phyloP scores from a whole-genome alignment of 1,140 invertebrate genomes.

The Drosophila mojavensis region DNA sequence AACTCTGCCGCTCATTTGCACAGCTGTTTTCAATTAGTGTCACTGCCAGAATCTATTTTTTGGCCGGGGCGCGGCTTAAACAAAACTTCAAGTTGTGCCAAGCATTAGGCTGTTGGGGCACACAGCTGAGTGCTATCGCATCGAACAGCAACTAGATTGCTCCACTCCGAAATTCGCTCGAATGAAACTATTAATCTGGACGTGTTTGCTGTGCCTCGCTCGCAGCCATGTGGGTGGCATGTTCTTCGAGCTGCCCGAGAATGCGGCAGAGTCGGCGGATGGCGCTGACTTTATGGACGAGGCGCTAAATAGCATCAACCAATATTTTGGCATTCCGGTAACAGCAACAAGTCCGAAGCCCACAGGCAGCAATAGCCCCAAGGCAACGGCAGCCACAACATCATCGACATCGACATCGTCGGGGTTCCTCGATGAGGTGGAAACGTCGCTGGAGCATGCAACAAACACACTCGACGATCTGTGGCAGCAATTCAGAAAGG shows the following conservation, averaged over 20 bases:
- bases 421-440: constrained; percentile 43
- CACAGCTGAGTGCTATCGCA: constrained; percentile 28
- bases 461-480: constrained; percentile 42
- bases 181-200: constrained; percentile 56
- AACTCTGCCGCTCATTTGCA: constrained; percentile 32
- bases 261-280: constrained; percentile 1
- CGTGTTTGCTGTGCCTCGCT: constrained; percentile 24
- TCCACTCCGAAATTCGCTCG: constrained; percentile 5
- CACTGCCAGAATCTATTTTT: constrained; percentile 29
- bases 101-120: constrained; percentile 37
- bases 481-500: constrained; percentile 60
- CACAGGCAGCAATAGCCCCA: constrained; percentile 11
- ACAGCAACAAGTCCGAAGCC: not conserved
- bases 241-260: constrained; percentile 30
- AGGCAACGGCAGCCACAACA: constrained; percentile 16
- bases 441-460: constrained; percentile 52
- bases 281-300: constrained; percentile 42
- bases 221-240: constrained; percentile 29
- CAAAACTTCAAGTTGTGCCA: constrained; percentile 50
- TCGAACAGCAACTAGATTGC: not conserved
- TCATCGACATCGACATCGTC: not conserved
- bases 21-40: constrained; percentile 60
- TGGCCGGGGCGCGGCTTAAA: not conserved
- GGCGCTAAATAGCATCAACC: constrained; percentile 33
- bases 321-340: constrained; percentile 36